A percentile compares a stretch with the other conserved stretches of the same genome.
These are phyloP conservation scores for Rhynchomys soricoides DNA, from an alignment of 2,113 vertebrate genomes.

Conservation along the genomic window DNA sequence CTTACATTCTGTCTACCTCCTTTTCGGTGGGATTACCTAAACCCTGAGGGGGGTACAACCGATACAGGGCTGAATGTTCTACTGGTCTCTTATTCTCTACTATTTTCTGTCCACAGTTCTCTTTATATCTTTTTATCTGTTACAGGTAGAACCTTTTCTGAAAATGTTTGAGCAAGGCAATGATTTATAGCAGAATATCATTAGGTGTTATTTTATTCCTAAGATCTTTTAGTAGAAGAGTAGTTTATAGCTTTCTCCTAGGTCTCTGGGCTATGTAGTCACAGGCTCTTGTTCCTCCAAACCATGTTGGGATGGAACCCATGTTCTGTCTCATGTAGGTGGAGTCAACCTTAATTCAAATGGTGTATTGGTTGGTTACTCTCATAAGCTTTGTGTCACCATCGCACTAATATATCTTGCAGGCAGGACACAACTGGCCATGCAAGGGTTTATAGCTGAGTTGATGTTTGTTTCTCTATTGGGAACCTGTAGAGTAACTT, in stretches of 20 bases:
- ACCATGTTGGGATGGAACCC: not conserved
- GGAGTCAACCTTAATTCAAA: not conserved
- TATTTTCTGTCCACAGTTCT: not conserved
- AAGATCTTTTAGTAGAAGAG: not conserved
- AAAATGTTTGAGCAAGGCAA: not conserved
- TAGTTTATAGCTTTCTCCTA: not conserved
- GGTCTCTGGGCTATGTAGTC: not conserved
- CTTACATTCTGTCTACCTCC: not conserved
- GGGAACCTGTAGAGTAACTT: not conserved
- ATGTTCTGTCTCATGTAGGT: not conserved
- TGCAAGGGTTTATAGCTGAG: not conserved
- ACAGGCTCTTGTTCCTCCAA: not conserved
- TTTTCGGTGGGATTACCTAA: not conserved
- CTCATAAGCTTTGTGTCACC: not conserved
- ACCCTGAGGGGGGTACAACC: not conserved
- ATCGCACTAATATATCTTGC: not conserved
- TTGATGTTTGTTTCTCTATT: not conserved
- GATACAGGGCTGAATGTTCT: not conserved
- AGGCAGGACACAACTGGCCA: not conserved
- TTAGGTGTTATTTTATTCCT: not conserved
- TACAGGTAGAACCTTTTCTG: not conserved
- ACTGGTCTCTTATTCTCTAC: not conserved
- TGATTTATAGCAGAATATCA: not conserved
- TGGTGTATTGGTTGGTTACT: not conserved
- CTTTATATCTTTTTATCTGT: not conserved